Evolutionary conservation across 2,797 vertebrate genomes (phyloP).

Genomic region (Prunella strophiata): DNA sequence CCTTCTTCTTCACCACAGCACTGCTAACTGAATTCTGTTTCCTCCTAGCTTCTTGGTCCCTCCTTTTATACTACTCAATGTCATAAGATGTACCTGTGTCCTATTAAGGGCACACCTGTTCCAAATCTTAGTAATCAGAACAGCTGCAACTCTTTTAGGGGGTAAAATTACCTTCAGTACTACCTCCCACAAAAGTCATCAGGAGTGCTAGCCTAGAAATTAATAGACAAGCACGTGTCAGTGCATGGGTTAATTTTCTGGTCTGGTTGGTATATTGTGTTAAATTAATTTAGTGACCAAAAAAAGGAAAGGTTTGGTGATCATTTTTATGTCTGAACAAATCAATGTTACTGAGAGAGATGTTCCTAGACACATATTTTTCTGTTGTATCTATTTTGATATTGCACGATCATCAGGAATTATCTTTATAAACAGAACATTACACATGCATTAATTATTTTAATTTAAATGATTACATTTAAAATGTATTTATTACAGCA

Average conservation of each 20-base stretch:
- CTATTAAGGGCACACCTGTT: no score
- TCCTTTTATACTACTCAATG: no score
- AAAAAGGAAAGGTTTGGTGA: neutral
- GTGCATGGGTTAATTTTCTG: rapidly evolving
- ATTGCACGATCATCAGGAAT: neutral
- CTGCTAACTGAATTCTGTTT: no score
- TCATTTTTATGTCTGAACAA: neutral
- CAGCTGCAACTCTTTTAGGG: no score
- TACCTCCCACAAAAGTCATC: neutral
- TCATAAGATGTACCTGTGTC: no score
- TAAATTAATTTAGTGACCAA: neutral
- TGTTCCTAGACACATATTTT: neutral
- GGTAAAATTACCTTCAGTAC: no score
- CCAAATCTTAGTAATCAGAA: no score
- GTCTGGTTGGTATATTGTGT: neutral
- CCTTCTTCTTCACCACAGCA: no score
- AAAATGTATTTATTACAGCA: neutral
- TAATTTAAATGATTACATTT: neutral
- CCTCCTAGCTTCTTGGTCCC: no score
- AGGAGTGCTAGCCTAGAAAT: neutral
- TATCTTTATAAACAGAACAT: neutral
- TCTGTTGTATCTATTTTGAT: neutral
- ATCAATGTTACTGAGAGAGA: neutral
- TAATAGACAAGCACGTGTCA: neutral
- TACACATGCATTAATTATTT: neutral